Percentiles rank a stretch among this genome's conserved stretches.
Evolutionary conservation across 2,888 invertebrate genomes (phyloP).

Genomic region (Cybosia mesomella): DNA sequence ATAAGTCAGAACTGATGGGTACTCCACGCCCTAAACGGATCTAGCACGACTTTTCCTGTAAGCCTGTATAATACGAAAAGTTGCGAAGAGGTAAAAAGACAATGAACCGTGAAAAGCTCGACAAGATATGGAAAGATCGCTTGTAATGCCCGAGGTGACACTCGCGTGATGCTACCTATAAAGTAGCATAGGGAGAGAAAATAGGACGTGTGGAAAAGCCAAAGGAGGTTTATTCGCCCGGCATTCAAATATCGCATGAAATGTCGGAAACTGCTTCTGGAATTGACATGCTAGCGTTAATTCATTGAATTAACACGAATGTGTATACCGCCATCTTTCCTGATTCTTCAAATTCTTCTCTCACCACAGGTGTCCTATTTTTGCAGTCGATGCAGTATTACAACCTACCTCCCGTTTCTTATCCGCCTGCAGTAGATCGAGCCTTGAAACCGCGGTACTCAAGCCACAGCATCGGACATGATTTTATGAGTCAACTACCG

Average conservation of each 20-base stretch:
- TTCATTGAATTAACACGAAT: not conserved
- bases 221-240: not conserved
- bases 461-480: constrained; percentile 67
- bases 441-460: constrained; percentile 92
- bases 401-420: constrained; percentile 63
- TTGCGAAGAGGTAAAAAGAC: no score
- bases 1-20: constrained; percentile 12
- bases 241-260: not conserved
- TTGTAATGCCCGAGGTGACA: no score
- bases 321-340: not conserved
- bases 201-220: not conserved
- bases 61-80: no score
- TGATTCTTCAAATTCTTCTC: not conserved
- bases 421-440: constrained; percentile 93
- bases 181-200: no score
- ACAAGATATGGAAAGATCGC: no score
- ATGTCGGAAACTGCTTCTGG: not conserved
- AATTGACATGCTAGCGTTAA: not conserved
- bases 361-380: constrained; percentile 31
- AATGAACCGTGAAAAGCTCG: no score
- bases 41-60: constrained; percentile 11
- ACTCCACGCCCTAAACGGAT: constrained; percentile 10
- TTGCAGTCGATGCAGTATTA: constrained; percentile 79
- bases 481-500: constrained; percentile 55
- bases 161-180: no score